A percentile compares a stretch with the other conserved stretches of the same genome.
These are phyloP conservation scores for Luidia sarsii DNA, from an alignment of 53 echinoderm and acorn worm species.

Conservation along the genomic window DNA sequence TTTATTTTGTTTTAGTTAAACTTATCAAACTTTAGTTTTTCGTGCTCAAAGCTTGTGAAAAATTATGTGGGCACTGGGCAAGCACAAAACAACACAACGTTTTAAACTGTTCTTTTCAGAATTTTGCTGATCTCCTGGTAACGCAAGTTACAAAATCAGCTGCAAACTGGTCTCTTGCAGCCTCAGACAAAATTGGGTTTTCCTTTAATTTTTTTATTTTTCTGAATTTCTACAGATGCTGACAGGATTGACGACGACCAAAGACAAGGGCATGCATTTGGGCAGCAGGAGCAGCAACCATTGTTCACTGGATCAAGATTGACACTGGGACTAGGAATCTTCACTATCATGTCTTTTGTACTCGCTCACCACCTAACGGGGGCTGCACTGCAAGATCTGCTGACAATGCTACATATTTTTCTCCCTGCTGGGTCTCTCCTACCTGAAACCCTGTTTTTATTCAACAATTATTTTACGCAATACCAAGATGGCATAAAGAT, in stretches of 20 bases:
- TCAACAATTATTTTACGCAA: not conserved
- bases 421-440: conserved; percentile 8
- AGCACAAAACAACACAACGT: too few relatives aligned
- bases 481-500: conserved; percentile 3
- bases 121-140: too few relatives aligned
- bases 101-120: too few relatives aligned
- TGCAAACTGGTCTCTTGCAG: too few relatives aligned
- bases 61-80: too few relatives aligned
- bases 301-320: conserved; percentile 4
- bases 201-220: too few relatives aligned
- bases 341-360: conserved; percentile 19
- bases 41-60: too few relatives aligned
- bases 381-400: conserved; percentile 12
- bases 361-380: conserved; percentile 11
- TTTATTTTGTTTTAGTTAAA: too few relatives aligned
- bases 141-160: too few relatives aligned
- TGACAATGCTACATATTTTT: conserved; percentile 1
- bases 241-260: not conserved
- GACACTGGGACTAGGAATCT: not conserved
- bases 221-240: not conserved
- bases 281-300: not conserved
- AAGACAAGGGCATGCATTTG: not conserved
- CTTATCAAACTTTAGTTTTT: too few relatives aligned
- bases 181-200: too few relatives aligned
- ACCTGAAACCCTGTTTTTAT: conserved; percentile 11